Evolutionary conservation across 92 coral and sea anemone genomes (phyloP), one percentile per base, ranked within the genome.

Genomic region (Epizoanthus illoricatus): DNA sequence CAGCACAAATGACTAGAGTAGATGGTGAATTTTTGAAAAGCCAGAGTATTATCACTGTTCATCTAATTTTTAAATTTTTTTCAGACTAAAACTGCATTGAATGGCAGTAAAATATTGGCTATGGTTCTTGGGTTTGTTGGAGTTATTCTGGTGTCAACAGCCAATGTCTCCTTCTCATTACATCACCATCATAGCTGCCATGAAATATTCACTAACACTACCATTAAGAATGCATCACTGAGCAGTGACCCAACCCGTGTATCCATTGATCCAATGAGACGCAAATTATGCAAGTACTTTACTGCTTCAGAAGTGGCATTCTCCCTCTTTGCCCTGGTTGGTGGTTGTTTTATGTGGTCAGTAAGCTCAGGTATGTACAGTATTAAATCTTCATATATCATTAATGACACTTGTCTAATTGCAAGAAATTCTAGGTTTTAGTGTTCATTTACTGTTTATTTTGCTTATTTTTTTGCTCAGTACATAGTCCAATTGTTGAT

Each of bases 261-360:
- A 40, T 18, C 19, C 55, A 19, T 28, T 21, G 9, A 57, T 9
- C 60, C 69, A 7, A 12, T 72, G 28, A 52, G 7, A 6, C 18
- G 63, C 66, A 57, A 64, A 45, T 17, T 11, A 69, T 9, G 86
- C 92, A 63, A 76, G 69, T 19, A 85, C 87, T 16, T 85, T 59
- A 91, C 91, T 21, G 16, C 47, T 65, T 39, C 43, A 19, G 90
- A 89, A 23, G 86, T 90, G 52, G 62, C 87, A n/a, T 28, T 85
- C 36, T 81, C 94, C 28, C 74, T 93, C 66, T 57, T 96, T 40
- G 92, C 94, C 16, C 84, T 96, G 80, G 71, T 85, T 84, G 96
- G 97, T 70, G 99, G 98, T 8, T 86, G 90, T 5, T 62, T 94
- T 5, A 89, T 91, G 86, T 96, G 99, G 99, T 87, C 96, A 63